Evolutionary conservation across 1,140 invertebrate species (phyloP).

Genomic region (Fopius arisanus): DNA sequence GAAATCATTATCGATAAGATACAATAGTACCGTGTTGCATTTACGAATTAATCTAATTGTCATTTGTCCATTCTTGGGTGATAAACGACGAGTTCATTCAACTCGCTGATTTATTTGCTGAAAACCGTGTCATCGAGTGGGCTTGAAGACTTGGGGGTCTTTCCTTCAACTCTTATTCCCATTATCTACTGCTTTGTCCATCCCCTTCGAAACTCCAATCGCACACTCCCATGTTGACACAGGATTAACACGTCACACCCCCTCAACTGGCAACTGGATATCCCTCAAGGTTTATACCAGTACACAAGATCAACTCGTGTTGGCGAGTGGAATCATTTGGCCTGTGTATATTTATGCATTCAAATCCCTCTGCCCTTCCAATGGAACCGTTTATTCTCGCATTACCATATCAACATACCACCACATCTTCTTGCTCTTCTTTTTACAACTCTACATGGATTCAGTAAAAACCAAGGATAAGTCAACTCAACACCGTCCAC

Average conservation of each 20-base stretch:
- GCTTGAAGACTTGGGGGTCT: background rate
- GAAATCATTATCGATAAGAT: slow-evolving; percentile 48
- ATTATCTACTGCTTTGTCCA: background rate
- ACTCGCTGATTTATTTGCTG: background rate
- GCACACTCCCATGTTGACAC: slow-evolving; percentile 3
- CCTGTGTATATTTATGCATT: slow-evolving; percentile 35
- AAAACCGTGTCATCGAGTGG: background rate
- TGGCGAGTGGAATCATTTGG: background rate
- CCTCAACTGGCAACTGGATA: background rate
- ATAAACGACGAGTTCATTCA: background rate
- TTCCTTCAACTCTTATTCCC: background rate
- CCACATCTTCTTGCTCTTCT: background rate
- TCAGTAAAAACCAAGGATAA: background rate
- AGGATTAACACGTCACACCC: slow-evolving; percentile 32
- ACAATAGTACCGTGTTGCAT: slow-evolving; percentile 39
- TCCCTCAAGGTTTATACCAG: background rate
- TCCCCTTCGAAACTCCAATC: background rate
- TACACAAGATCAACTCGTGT: background rate
- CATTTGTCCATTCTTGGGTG: background rate
- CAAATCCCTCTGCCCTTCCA: slow-evolving; percentile 27
- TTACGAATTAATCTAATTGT: slow-evolving; percentile 40
- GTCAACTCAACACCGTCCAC: background rate
- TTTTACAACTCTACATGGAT: background rate
- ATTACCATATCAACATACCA: slow-evolving; percentile 32
- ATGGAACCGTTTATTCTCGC: slow-evolving; percentile 33